Conservation (phyloP, 2,797 vertebrate species). For the Phataginus tricuspis region DNA sequence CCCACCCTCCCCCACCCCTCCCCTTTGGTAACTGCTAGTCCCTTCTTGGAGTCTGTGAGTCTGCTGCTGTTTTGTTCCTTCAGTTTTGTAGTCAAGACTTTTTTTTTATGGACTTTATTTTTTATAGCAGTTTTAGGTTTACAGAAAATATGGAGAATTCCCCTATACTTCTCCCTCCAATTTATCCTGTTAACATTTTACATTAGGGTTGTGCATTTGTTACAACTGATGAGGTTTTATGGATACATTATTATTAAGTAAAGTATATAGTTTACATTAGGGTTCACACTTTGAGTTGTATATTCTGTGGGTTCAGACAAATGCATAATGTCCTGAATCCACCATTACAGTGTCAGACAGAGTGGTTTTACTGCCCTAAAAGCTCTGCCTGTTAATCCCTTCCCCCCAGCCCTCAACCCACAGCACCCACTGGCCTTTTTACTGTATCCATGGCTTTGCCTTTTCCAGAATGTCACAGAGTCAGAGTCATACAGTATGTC, state of each 20-base stretch:
- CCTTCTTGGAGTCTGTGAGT: too few relatives aligned
- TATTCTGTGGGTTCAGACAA: neutral
- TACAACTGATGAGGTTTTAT: neutral
- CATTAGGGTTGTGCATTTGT: neutral
- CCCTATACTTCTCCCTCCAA: neutral
- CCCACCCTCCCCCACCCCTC: too few relatives aligned
- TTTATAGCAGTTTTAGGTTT: neutral
- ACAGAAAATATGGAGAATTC: neutral
- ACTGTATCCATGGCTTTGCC: neutral
- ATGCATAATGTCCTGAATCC: neutral
- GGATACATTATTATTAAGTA: neutral
- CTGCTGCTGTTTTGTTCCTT: too few relatives aligned
- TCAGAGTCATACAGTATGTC: neutral
- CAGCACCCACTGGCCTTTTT: neutral
- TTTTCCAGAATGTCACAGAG: neutral
- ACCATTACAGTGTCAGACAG: neutral
- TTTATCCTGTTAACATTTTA: neutral
- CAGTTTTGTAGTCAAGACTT: neutral
- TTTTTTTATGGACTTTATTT: neutral
- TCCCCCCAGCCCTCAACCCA: neutral
- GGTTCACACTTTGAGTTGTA: neutral
- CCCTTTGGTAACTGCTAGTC: too few relatives aligned
- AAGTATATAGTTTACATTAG: neutral
- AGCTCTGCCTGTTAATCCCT: neutral
- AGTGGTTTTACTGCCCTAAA: too few relatives aligned